phyloP scores from a whole-genome alignment of 1,140 invertebrate species.

The Oncopodura yosiiana region DNA sequence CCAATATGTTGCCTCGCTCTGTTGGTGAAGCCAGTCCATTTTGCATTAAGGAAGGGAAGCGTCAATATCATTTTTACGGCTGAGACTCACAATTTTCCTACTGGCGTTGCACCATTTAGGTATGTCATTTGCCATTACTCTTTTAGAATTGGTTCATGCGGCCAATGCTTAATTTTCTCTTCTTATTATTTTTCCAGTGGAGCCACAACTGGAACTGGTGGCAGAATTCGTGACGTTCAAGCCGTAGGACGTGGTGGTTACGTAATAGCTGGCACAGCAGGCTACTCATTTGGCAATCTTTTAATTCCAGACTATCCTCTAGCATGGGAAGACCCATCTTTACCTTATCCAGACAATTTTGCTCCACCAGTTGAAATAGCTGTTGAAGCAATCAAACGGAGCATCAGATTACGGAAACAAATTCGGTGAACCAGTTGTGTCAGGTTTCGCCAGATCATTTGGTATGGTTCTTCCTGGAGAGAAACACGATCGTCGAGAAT shows the following conservation, averaged over 20 bases:
- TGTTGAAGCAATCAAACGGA: constrained; percentile 92
- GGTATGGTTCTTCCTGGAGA: constrained; percentile 58
- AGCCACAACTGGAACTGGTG: constrained; percentile 92
- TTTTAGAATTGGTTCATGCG: background rate
- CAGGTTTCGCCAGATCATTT: constrained; percentile 84
- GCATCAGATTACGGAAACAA: constrained; percentile 99
- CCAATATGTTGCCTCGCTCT: constrained; percentile 52
- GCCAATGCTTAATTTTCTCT: background rate
- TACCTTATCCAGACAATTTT: constrained; percentile 78
- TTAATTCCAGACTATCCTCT: constrained; percentile 75
- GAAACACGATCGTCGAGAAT: constrained; percentile 63
- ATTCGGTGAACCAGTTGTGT: constrained; percentile 90
- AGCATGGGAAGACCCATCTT: constrained; percentile 73
- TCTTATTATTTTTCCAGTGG: constrained; percentile 62
- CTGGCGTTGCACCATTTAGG: constrained; percentile 78
- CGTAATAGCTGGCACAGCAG: constrained; percentile 90
- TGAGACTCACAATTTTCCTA: constrained; percentile 98
- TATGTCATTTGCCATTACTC: constrained; percentile 33
- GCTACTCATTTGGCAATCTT: constrained; percentile 89
- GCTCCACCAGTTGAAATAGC: constrained; percentile 75
- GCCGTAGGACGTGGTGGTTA: constrained; percentile 72
- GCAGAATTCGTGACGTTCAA: constrained; percentile 87
- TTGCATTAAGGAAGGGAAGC: constrained; percentile 46
- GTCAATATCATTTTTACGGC: constrained; percentile 96
- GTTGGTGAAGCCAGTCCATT: constrained; percentile 55